Conservation (phyloP, 2,888 invertebrate species). For the Protophormia terraenovae region DNA sequence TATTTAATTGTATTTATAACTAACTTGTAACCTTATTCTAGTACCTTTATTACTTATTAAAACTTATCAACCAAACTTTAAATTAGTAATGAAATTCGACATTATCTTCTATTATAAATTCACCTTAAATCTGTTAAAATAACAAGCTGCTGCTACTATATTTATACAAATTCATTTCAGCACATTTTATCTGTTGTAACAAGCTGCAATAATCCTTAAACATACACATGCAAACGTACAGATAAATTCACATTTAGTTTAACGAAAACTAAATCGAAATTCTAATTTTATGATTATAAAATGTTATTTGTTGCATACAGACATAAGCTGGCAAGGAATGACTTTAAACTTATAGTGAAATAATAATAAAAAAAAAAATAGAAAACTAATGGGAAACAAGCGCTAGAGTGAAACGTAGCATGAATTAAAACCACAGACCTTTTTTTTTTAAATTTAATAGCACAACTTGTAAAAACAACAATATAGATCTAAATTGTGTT, state of each 20-base stretch:
- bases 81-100: background rate
- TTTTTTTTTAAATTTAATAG: conserved; percentile 47
- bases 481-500: conserved; percentile 4
- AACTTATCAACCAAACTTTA: background rate
- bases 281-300: conserved; percentile 45
- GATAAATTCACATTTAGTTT: background rate
- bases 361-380: conserved; percentile 21
- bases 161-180: conserved; percentile 8
- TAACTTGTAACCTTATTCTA: too few relatives aligned
- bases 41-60: background rate
- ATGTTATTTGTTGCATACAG: conserved; percentile 13
- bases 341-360: conserved; percentile 30
- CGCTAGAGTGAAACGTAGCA: conserved; percentile 43
- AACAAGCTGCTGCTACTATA: conserved; percentile 13
- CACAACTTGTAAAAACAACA: conserved; percentile 3
- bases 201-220: conserved; percentile 37
- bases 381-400: background rate
- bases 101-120: conserved; percentile 3
- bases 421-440: conserved; percentile 55
- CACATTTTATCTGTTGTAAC: conserved; percentile 36
- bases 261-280: conserved; percentile 48
- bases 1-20: too few relatives aligned
- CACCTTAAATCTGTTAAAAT: conserved; percentile 34
- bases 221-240: background rate
- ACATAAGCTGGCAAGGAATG: conserved; percentile 37